Conservation (phyloP, 2,888 invertebrate genomes). For the Neoitamus cyanurus region DNA sequence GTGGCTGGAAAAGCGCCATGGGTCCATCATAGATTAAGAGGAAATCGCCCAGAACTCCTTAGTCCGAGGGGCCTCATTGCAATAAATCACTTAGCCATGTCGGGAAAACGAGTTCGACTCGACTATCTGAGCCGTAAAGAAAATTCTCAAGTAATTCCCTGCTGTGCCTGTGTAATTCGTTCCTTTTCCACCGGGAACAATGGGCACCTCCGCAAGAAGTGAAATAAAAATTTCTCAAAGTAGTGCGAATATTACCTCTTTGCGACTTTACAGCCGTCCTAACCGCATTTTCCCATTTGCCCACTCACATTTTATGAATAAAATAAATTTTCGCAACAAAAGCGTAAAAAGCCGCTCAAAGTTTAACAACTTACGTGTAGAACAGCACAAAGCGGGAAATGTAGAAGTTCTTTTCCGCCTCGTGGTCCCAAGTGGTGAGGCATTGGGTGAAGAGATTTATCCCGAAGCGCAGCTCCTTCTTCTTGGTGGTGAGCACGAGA, state of each 20-base stretch:
- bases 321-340: neutral
- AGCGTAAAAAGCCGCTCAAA: neutral
- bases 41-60: slow-evolving; percentile 11
- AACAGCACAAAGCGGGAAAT: slow-evolving; percentile 77
- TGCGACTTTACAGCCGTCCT: neutral
- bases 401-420: slow-evolving; percentile 77
- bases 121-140: neutral
- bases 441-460: slow-evolving; percentile 78
- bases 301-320: slow-evolving; percentile 20
- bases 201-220: neutral
- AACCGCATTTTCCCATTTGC: slow-evolving; percentile 22
- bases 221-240: neutral
- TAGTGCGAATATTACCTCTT: neutral
- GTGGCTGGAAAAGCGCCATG: neutral
- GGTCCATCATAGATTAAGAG: neutral
- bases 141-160: slow-evolving; percentile 13
- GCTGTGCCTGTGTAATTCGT: neutral
- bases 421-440: slow-evolving; percentile 75
- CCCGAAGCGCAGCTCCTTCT: slow-evolving; percentile 66
- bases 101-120: neutral
- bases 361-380: slow-evolving; percentile 71
- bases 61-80: neutral
- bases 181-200: neutral
- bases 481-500: slow-evolving; percentile 70
- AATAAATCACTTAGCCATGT: slow-evolving; percentile 8